A percentile compares a stretch with the other conserved stretches of the same genome.
These are phyloP conservation scores for Caenorhabditis japonica DNA, from an alignment of 2,888 invertebrate genomes.

Conservation along the genomic window DNA sequence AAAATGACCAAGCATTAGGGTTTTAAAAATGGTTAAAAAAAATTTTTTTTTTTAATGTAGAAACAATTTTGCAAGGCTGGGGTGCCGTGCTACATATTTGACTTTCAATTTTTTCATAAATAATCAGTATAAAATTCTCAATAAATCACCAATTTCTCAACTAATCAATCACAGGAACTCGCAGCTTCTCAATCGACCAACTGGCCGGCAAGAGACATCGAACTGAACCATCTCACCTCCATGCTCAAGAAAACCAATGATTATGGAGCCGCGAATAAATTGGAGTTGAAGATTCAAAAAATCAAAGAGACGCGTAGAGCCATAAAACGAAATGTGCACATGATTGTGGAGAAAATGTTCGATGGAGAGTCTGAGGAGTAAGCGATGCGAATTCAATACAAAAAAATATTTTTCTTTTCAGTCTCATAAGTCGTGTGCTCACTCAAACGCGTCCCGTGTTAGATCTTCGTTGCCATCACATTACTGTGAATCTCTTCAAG, in stretches of 20 bases:
- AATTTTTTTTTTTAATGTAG: too few relatives aligned
- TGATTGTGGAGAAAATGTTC: conserved; percentile 44
- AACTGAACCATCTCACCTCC: conserved; percentile 71
- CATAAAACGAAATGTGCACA: conserved; percentile 48
- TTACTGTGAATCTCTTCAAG: conserved; percentile 74
- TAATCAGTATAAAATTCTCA: too few relatives aligned
- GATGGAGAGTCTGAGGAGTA: conserved; percentile 49
- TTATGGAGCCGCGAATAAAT: conserved; percentile 1
- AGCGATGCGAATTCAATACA: conserved; percentile 1
- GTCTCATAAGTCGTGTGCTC: conserved; percentile 53
- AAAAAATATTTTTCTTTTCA: conserved; percentile 15
- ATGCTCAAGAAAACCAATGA: conserved; percentile 22
- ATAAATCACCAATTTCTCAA: too few relatives aligned
- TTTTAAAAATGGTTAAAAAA: too few relatives aligned
- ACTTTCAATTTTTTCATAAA: too few relatives aligned
- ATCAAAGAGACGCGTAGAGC: conserved; percentile 30
- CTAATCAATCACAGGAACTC: conserved; percentile 15
- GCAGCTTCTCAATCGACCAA: conserved; percentile 64
- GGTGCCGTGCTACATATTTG: too few relatives aligned
- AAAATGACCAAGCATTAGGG: too few relatives aligned
- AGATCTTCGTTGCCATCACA: conserved; percentile 77
- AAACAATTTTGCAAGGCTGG: too few relatives aligned
- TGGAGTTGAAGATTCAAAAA: conserved; percentile 17
- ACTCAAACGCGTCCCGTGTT: conserved; percentile 62
- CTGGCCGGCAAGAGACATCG: conserved; percentile 78